phyloP scores from a whole-genome alignment of 1,140 invertebrate species.

The Oscheius sp. region DNA sequence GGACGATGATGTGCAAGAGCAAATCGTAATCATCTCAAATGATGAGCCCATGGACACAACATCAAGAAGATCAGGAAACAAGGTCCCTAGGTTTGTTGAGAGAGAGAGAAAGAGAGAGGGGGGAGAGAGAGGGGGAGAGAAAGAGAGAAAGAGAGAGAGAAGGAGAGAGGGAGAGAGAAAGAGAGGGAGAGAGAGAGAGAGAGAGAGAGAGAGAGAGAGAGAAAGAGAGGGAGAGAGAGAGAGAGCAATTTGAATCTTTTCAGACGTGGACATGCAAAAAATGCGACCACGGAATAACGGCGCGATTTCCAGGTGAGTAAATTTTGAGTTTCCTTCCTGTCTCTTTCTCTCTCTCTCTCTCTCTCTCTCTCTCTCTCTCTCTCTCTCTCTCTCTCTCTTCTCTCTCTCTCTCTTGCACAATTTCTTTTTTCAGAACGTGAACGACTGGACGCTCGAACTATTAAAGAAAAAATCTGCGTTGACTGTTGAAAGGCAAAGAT shows the following conservation, averaged over 20 bases:
- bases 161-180: background rate
- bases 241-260: background rate
- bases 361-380: background rate
- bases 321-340: background rate
- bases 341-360: background rate
- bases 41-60: too few relatives aligned
- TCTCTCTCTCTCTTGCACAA: too few relatives aligned
- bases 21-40: too few relatives aligned
- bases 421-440: too few relatives aligned
- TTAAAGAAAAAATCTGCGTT: too few relatives aligned
- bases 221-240: background rate
- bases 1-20: too few relatives aligned
- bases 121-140: background rate
- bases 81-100: background rate
- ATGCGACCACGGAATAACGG: background rate
- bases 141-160: background rate
- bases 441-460: too few relatives aligned
- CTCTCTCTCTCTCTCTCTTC: too few relatives aligned
- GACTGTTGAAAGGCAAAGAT: too few relatives aligned
- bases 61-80: background rate
- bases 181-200: background rate
- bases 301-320: background rate
- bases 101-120: background rate
- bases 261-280: background rate
- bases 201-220: background rate